A percentile compares a stretch with the other conserved stretches of the same genome.
Evolutionary conservation across 2,113 vertebrate genomes (phyloP).

Genomic region (Nothobranchius kuhntae): DNA sequence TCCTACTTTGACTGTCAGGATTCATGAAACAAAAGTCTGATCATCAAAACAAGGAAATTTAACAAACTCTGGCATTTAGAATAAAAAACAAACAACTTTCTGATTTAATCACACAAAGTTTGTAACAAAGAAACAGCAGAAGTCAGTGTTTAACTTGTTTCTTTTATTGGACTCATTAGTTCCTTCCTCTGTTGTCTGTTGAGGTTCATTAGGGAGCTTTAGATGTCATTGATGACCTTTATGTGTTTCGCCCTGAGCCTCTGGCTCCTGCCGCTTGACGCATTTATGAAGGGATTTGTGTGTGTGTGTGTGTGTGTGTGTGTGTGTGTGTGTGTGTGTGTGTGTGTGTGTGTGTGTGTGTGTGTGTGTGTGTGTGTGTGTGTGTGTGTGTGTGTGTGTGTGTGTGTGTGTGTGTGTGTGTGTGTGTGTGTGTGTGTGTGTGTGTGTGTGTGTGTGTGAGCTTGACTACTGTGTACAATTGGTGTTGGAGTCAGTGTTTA

Average conservation of each 20-base stretch:
- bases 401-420: constrained; percentile 3
- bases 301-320: constrained; percentile 20
- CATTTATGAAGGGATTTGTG: constrained; percentile 27
- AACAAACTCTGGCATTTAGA: neutral
- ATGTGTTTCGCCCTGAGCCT: constrained; percentile 61
- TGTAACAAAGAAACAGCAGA: fast-evolving
- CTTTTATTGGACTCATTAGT: constrained; percentile 16
- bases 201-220: constrained; percentile 43
- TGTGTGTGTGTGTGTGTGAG: constrained; percentile 18
- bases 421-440: constrained; percentile 9
- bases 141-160: neutral
- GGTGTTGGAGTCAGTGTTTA: constrained; percentile 26
- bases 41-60: neutral
- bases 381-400: constrained; percentile 25
- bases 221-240: constrained; percentile 59
- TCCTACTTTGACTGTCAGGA: too few relatives aligned
- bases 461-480: neutral
- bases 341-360: constrained; percentile 17
- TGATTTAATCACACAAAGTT: neutral
- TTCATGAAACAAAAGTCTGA: neutral
- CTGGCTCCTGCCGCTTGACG: constrained; percentile 33
- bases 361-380: constrained; percentile 18
- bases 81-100: neutral
- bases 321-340: constrained; percentile 14
- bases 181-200: constrained; percentile 10